Evolutionary conservation across 2,888 invertebrate genomes (phyloP).

Genomic region (Hydriomena furcata): DNA sequence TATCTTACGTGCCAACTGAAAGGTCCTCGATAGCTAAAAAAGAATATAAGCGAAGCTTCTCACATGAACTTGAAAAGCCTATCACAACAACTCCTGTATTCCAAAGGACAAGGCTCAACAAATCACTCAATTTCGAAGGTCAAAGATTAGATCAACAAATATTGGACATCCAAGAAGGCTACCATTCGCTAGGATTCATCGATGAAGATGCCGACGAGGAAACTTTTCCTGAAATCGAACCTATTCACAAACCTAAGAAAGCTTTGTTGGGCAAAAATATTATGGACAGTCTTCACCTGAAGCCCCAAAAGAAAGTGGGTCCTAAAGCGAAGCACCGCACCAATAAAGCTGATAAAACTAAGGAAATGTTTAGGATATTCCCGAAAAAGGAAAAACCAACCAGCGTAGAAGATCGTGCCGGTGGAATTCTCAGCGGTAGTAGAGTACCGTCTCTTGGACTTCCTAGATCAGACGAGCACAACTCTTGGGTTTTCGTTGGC

Average conservation of each 20-base stretch:
- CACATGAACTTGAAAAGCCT: slow-evolving; percentile 64
- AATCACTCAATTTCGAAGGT: slow-evolving; percentile 76
- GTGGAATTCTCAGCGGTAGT: slow-evolving; percentile 66
- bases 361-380: slow-evolving; percentile 71
- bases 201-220: slow-evolving; percentile 65
- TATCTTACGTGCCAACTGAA: slow-evolving; percentile 71
- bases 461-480: slow-evolving; percentile 65
- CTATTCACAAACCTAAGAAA: slow-evolving; percentile 69
- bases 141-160: slow-evolving; percentile 78
- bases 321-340: slow-evolving; percentile 75
- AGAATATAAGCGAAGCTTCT: slow-evolving; percentile 67
- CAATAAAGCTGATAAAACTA: slow-evolving; percentile 60
- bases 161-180: slow-evolving; percentile 76
- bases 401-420: slow-evolving; percentile 60
- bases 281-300: slow-evolving; percentile 76
- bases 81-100: slow-evolving; percentile 71
- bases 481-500: slow-evolving; percentile 73
- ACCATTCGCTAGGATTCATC: slow-evolving; percentile 74
- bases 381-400: slow-evolving; percentile 69
- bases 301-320: slow-evolving; percentile 74
- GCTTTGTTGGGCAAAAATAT: slow-evolving; percentile 76
- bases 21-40: slow-evolving; percentile 57
- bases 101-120: slow-evolving; percentile 77
- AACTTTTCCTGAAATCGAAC: slow-evolving; percentile 45
- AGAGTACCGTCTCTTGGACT: slow-evolving; percentile 74